Evolutionary conservation across 2,113 vertebrate genomes (phyloP).

Genomic region (Corythornis cristatus): DNA sequence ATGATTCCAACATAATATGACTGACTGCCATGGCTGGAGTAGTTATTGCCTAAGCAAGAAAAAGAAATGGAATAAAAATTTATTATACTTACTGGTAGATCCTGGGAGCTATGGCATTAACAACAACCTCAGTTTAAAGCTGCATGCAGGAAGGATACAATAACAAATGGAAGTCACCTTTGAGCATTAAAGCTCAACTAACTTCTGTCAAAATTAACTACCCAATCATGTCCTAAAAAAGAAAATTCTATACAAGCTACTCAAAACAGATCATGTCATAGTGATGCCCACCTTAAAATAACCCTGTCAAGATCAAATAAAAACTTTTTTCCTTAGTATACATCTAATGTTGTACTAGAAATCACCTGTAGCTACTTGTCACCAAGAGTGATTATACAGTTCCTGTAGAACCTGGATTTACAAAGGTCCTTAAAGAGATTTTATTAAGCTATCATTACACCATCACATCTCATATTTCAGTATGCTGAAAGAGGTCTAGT

Average conservation of each 20-base stretch:
- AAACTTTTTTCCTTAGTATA: background rate
- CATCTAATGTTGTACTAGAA: background rate
- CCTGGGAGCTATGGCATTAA: background rate
- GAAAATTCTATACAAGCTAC: background rate
- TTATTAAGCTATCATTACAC: background rate
- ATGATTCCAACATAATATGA: slow-evolving; percentile 99
- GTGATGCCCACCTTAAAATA: background rate
- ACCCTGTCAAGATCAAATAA: background rate
- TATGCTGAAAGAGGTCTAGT: background rate
- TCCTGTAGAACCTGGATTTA: background rate
- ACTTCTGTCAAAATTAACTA: background rate
- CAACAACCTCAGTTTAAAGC: background rate
- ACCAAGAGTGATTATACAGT: background rate
- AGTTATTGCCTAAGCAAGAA: slow-evolving; percentile 88
- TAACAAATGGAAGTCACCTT: background rate
- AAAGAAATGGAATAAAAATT: slow-evolving; percentile 7
- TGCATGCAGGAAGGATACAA: background rate
- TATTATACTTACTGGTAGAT: background rate
- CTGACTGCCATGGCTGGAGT: slow-evolving; percentile 99
- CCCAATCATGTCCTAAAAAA: background rate
- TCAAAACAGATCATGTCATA: background rate
- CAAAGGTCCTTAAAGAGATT: background rate
- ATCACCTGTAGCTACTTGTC: background rate
- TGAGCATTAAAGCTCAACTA: background rate
- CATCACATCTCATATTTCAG: background rate